Evolutionary conservation across 2,797 vertebrate genomes (phyloP).

Genomic region (Cryptoprocta ferox): DNA sequence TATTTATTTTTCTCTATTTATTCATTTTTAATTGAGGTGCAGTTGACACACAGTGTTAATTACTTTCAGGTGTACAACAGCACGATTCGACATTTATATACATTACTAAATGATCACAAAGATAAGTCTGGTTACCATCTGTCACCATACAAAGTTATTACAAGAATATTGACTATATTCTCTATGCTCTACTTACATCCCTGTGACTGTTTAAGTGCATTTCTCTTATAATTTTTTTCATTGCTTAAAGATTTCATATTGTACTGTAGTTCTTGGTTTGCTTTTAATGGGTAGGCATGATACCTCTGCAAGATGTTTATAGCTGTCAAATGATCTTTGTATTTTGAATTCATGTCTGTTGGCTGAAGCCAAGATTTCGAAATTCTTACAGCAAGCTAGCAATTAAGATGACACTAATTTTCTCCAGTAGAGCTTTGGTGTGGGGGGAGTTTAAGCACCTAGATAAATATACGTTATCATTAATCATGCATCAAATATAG

Average conservation of each 20-base stretch:
- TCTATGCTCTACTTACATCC: neutral
- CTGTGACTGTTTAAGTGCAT: slow-evolving; percentile 11
- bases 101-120: neutral
- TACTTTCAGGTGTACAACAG: neutral
- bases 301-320: neutral
- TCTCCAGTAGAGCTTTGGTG: neutral
- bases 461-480: slow-evolving; percentile 4
- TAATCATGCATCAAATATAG: neutral
- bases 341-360: slow-evolving; percentile 54
- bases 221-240: neutral
- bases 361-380: slow-evolving; percentile 11
- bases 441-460: neutral
- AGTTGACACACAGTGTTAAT: neutral
- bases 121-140: neutral
- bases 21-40: neutral
- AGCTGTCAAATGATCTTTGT: slow-evolving; percentile 5
- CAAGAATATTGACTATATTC: neutral
- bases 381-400: slow-evolving; percentile 25
- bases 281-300: neutral
- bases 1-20: neutral
- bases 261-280: slow-evolving; percentile 9
- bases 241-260: slow-evolving; percentile 6
- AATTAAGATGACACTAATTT: neutral
- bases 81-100: neutral
- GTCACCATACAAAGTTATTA: neutral